Evolutionary conservation across 2,797 vertebrate genomes (phyloP), one percentile per base, ranked within the genome.

Genomic region (Paguma larvata): DNA sequence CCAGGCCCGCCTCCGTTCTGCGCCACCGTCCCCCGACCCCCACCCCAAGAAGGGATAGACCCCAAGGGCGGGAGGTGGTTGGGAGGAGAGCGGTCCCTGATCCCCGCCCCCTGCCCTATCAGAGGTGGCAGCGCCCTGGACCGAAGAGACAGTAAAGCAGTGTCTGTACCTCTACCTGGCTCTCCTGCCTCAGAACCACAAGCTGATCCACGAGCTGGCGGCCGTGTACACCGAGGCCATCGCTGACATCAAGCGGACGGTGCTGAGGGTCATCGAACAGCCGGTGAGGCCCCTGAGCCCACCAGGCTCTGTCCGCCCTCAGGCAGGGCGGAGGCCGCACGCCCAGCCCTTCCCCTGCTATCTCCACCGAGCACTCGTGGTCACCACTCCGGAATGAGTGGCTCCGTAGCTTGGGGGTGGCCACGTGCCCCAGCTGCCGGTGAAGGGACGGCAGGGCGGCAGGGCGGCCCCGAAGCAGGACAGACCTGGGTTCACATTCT

Each of bases 101-200:
- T 23, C 2, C 6, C 38, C 44, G 1, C 0, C 4, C 48, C 34
- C 65, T 72, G 41, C 73, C 77, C 27, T 51, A 7, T 6, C 98
- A 99, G 99, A 99, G 99, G 99, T 99, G 98, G 99, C 99, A 0
- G 99, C 99, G 0, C 99, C 99, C 2, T 99, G 99, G 99, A 99
- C 99, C 0, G 99, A 99, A 97, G 99, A 99, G 98, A 99, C 99
- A 0, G 99, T 99, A 91, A 99, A 99, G 98, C 99, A 99, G 98
- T 99, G 99, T 94, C 99, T 99, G 11, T 99, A 99, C 98, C 99
- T 99, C 59, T 99, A 99, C 98, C 96, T 99, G 97, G 99, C 99
- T 0, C 99, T 99, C 86, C 99, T 99, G 91, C 99, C 99, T 4
- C 99, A 99, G 83, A 99, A 99, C 98, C 99, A 99, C 98, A 99